phyloP scores from a whole-genome alignment of 2,888 invertebrate species.

The Neoitamus cyanurus region DNA sequence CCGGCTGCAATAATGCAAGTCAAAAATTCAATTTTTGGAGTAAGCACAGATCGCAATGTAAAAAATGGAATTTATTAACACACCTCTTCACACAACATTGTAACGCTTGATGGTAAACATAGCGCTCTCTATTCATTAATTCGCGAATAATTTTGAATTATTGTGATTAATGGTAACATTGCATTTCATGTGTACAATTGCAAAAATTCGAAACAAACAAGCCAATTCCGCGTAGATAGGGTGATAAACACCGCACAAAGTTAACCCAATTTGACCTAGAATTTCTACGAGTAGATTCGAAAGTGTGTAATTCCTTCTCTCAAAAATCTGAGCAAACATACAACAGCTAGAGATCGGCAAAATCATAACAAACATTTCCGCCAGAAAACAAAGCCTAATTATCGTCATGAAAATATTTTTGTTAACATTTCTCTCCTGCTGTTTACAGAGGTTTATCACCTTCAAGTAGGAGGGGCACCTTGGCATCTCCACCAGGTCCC shows the following conservation, averaged over 20 bases:
- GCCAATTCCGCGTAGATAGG: neutral
- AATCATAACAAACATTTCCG: neutral
- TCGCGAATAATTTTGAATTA: too few species aligned
- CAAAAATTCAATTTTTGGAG: too few species aligned
- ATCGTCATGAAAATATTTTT: neutral
- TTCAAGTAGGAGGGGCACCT: neutral
- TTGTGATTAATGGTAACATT: too few species aligned
- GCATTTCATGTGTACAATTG: too few species aligned
- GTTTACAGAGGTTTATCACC: neutral
- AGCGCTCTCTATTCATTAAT: too few species aligned
- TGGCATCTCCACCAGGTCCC: neutral
- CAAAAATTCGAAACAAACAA: neutral
- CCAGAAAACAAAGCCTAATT: neutral
- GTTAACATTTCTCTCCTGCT: neutral
- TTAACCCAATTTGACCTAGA: neutral
- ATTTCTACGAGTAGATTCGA: neutral
- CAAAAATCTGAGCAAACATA: neutral
- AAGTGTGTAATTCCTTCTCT: neutral
- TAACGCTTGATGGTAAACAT: too few species aligned
- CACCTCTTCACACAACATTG: too few species aligned
- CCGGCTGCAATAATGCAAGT: too few species aligned
- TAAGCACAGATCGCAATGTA: too few species aligned
- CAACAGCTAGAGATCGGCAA: neutral
- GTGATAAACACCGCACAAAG: neutral
- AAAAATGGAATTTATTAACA: too few species aligned